Base-by-base conservation (phyloP, 2,888 invertebrate species). In the Halocaridina rubra region DNA sequence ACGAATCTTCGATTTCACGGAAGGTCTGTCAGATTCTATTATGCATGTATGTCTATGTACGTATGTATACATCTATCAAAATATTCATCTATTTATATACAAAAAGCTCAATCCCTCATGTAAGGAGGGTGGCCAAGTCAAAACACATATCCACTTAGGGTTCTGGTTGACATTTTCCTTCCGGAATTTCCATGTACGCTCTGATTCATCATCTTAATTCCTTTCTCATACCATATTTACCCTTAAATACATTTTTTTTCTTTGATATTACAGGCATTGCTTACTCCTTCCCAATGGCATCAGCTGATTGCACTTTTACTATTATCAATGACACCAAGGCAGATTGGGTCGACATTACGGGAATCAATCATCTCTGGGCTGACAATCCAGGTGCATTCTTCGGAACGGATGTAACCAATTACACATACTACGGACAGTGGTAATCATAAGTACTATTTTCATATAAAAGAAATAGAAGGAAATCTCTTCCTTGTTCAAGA, bases 381-480 rank as follows among this genome's bases (percentile, higher is more conserved):
- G 76, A 81, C 67, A n/a, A 29, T 30, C 81, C 81, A 19, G 69
- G 57, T n/a, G 81, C 81, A n/a, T 81, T 81, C 81, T 81, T 81
- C 76, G 81, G 81, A 4, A 19, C 69, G 13, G 69, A 81, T 29
- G 13, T 32, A 22, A 69, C 69, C 22, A 76, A 81, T 57, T 81
- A 81, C 76, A 69, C 76, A 27, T 76, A 81, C 32, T 81, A 81
- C 57, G 81, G 81, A 24, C 76, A 24, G 0, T 32, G 76, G 81
- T 81, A 46, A 13, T 46, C 8, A 8, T 46, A 46, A 46, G 46
- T 8, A 10, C 46, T 10, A 8, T 46, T 46, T 13, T 46, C 10
- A 13, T 8, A 13, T 10, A 46, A 46, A 46, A 13, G 46, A 13
- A 13, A 46, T 8, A 13, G 46, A 46, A 13, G 46, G 46, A 13